phyloP scores from a whole-genome alignment of 2,113 vertebrate genomes.

The Lates calcarifer region DNA sequence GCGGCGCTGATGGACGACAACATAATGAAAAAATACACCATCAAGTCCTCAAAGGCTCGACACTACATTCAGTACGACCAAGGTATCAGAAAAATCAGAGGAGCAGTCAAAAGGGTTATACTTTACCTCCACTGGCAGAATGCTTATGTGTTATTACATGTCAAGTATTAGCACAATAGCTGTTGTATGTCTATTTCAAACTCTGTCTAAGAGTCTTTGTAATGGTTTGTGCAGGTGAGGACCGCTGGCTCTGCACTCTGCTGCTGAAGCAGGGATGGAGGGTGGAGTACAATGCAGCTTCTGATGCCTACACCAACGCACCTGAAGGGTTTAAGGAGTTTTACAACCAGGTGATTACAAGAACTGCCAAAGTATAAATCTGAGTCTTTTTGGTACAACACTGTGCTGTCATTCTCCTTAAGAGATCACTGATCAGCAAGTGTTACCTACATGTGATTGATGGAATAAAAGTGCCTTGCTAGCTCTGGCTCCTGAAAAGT shows the following conservation, averaged over 20 bases:
- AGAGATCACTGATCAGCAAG: not conserved
- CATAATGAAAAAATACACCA: constrained; percentile 80
- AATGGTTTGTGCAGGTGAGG: constrained; percentile 74
- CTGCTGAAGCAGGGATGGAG: constrained; percentile 83
- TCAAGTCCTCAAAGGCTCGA: constrained; percentile 60
- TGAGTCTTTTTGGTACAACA: not conserved
- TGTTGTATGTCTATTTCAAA: too few relatives aligned
- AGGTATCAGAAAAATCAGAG: constrained; percentile 21
- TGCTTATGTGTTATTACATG: too few relatives aligned
- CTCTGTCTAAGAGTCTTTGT: not conserved
- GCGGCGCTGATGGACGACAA: constrained; percentile 81
- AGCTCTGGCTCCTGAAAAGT: not conserved
- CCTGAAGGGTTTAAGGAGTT: constrained; percentile 83
- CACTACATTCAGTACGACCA: constrained; percentile 79
- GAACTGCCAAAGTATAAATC: not conserved
- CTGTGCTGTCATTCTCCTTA: not conserved
- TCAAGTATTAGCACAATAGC: too few relatives aligned
- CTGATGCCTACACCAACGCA: constrained; percentile 82
- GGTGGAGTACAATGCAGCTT: constrained; percentile 81
- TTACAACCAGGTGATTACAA: constrained; percentile 73
- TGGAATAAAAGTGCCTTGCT: too few relatives aligned
- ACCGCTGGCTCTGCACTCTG: constrained; percentile 83
- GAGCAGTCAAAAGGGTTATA: too few relatives aligned
- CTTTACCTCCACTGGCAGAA: too few relatives aligned
- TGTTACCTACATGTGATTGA: not conserved